Evolutionary conservation across 2,888 invertebrate species (phyloP).

Genomic region (Alsophila aescularia): DNA sequence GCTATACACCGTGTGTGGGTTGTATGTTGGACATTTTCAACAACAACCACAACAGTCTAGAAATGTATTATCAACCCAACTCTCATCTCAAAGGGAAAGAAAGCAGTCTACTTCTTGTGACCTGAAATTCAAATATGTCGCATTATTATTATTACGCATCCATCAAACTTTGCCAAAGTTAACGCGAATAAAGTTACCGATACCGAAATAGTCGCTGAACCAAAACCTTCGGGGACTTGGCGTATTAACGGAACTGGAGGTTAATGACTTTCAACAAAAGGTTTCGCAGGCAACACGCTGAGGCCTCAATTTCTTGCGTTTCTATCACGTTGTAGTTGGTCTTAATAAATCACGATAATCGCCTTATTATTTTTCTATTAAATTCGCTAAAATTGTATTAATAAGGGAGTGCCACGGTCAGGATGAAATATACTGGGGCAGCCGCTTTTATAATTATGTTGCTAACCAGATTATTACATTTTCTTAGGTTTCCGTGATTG

Average conservation of each 20-base stretch:
- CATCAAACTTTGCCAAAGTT: constrained; percentile 28
- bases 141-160: constrained; percentile 21
- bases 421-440: not conserved
- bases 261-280: constrained; percentile 47
- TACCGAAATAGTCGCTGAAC: constrained; percentile 39
- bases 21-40: too few relatives aligned
- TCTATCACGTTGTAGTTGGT: constrained; percentile 23
- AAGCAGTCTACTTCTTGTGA: not conserved
- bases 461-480: constrained; percentile 5
- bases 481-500: constrained; percentile 14
- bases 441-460: not conserved
- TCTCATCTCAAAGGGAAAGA: not conserved
- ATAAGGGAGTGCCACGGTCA: not conserved
- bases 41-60: too few relatives aligned
- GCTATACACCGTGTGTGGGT: too few relatives aligned
- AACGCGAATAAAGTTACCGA: constrained; percentile 19
- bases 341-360: constrained; percentile 23
- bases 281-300: constrained; percentile 20
- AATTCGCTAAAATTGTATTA: constrained; percentile 16
- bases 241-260: constrained; percentile 42
- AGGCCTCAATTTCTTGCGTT: constrained; percentile 25
- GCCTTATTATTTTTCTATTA: constrained; percentile 24
- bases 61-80: too few relatives aligned
- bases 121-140: constrained; percentile 13
- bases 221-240: constrained; percentile 36